These are phyloP conservation scores for Pao palembangensis DNA, from an alignment of 2,113 vertebrate species.

Conservation along the genomic window DNA sequence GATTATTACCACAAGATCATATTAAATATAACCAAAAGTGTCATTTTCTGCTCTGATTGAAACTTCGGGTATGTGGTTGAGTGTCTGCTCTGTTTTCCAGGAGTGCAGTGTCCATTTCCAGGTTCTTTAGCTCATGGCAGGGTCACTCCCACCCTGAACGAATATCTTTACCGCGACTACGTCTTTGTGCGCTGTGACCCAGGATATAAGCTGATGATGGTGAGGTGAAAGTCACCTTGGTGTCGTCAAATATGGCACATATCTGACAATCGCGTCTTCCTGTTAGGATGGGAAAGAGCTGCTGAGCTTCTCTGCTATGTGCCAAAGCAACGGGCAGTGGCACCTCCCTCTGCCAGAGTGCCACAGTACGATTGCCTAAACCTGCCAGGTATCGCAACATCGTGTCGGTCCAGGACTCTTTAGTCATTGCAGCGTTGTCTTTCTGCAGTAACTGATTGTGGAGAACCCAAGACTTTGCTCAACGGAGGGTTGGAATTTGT, in stretches of 20 bases:
- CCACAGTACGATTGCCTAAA: constrained; percentile 55
- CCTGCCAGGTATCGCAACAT: neutral
- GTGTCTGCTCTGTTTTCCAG: constrained; percentile 42
- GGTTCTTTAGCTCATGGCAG: constrained; percentile 52
- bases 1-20: neutral
- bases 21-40: neutral
- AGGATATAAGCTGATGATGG: constrained; percentile 76
- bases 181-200: constrained; percentile 67
- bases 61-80: neutral
- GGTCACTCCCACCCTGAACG: constrained; percentile 56
- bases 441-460: constrained; percentile 72
- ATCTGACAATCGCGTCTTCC: neutral
- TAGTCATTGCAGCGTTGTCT: neutral
- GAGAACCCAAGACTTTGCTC: constrained; percentile 53
- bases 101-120: constrained; percentile 62
- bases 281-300: constrained; percentile 64
- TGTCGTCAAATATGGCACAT: neutral
- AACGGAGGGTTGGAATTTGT: constrained; percentile 62
- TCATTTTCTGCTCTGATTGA: neutral
- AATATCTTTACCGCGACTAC: constrained; percentile 73
- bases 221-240: constrained; percentile 27
- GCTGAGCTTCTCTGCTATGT: constrained; percentile 58
- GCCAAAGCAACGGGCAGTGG: constrained; percentile 67
- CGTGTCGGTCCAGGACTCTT: neutral
- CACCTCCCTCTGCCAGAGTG: constrained; percentile 71